phyloP scores from a whole-genome alignment of 2,888 invertebrate species.

The Heliconius aoede region DNA sequence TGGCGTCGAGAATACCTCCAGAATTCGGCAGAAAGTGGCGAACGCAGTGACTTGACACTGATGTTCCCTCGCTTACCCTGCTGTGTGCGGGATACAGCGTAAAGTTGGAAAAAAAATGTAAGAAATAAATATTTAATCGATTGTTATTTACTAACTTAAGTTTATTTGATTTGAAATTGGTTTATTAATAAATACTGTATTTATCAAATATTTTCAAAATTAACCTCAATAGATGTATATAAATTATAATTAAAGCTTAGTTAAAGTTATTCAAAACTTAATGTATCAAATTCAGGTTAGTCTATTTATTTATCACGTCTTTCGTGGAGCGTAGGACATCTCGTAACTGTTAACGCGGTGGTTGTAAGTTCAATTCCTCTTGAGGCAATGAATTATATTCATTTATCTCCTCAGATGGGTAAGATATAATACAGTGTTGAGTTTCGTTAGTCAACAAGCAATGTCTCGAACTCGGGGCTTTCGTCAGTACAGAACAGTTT shows the following conservation, averaged over 20 bases:
- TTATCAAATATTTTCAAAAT: slow-evolving; percentile 9
- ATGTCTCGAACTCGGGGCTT: neutral
- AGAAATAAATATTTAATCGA: slow-evolving; percentile 30
- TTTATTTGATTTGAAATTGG: slow-evolving; percentile 27
- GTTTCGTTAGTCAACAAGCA: neutral
- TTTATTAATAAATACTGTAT: slow-evolving; percentile 8
- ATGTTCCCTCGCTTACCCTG: too few relatives aligned
- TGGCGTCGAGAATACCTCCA: too few relatives aligned
- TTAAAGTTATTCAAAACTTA: neutral
- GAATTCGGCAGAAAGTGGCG: too few relatives aligned
- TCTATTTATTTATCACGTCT: neutral
- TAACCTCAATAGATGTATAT: neutral
- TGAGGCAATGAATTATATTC: neutral
- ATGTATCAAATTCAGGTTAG: slow-evolving; percentile 5
- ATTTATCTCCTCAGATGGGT: neutral
- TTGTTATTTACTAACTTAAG: slow-evolving; percentile 36
- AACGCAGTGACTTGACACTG: too few relatives aligned
- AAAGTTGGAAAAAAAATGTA: too few relatives aligned
- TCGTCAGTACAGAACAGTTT: too few relatives aligned
- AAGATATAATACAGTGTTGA: neutral
- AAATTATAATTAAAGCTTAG: slow-evolving; percentile 8
- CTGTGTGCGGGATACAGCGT: too few relatives aligned
- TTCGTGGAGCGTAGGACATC: neutral
- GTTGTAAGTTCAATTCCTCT: neutral
- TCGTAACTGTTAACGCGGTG: too few relatives aligned